Percentiles rank a stretch among this genome's conserved stretches.
Conservation (phyloP, 2,797 vertebrate species). For the Chelidonichthys spinosus region DNA sequence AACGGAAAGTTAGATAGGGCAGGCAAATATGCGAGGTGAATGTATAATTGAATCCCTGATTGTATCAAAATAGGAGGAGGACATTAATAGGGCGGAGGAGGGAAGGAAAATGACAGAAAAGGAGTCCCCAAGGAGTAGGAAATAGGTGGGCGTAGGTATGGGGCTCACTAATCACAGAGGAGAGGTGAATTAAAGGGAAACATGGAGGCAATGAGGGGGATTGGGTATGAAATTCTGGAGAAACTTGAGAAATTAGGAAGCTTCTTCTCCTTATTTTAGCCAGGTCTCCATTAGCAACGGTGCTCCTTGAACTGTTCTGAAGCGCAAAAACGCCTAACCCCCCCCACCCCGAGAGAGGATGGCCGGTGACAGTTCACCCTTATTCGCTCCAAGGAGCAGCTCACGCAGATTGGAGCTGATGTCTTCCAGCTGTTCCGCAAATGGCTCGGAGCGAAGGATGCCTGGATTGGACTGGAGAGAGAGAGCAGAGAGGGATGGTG, state of each 20-base stretch:
- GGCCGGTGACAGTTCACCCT: conserved; percentile 69
- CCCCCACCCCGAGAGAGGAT: conserved; percentile 49
- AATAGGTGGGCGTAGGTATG: conserved; percentile 26
- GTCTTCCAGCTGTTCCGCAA: conserved; percentile 78
- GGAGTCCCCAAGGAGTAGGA: conserved; percentile 8
- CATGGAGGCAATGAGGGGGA: conserved; percentile 12
- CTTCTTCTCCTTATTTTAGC: conserved; percentile 23
- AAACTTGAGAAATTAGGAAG: conserved; percentile 16
- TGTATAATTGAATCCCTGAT: conserved; percentile 56
- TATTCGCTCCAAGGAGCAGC: conserved; percentile 67
- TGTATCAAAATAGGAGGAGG: conserved; percentile 52
- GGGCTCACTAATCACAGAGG: conserved; percentile 19
- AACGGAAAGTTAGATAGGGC: conserved; percentile 62
- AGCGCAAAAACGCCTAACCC: conserved; percentile 9
- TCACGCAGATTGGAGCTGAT: conserved; percentile 75
- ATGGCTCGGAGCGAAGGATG: conserved; percentile 55
- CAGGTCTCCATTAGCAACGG: conserved; percentile 19
- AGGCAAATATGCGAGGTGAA: conserved; percentile 53
- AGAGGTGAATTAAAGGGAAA: conserved; percentile 12
- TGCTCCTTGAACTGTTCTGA: conserved; percentile 31
- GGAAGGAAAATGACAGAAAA: conserved; percentile 19
- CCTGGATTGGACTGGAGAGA: conserved; percentile 37
- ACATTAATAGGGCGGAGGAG: conserved; percentile 27
- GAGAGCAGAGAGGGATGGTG: conserved; percentile 37
- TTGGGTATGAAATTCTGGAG: conserved; percentile 21